Base-by-base conservation (phyloP, 2,888 invertebrate genomes). In the Acleris laterana region DNA sequence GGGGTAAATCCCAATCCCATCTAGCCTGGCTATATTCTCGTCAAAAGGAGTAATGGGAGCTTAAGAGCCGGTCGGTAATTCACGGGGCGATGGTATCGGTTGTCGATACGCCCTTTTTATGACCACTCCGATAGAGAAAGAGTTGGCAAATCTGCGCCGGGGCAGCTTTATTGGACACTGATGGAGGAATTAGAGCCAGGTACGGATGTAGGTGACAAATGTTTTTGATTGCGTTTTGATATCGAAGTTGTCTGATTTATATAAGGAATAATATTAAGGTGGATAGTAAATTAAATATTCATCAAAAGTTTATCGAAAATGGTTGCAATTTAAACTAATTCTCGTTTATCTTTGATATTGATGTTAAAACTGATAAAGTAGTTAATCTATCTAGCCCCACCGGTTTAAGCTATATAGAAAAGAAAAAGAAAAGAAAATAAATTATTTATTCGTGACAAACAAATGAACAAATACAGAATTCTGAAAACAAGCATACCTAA, bases 71-170 rank as follows among this genome's bases (percentile, higher is more conserved):
- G 78, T 74, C 85, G 78, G 87, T 90, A 89, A 88, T 83, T 90
- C 88, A 89, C 90, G 84, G 83, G 84, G 85, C 83, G 89, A 90
- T 90, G 83, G 76, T 90, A 90, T 90, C 88, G 81, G 76, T 82
- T 83, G 87, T 84, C 88, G 87, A 90, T 88, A 87, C 84, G 80
- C 82, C 80, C 79, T 90, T 89, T 90, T 91, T 91, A 90, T 87
- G 87, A 88, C 82, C 85, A 78, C 77, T 82, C 78, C 73, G 58
- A 86, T 84, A 84, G 76, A 83, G 83, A 85, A 87, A 85, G 77
- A 85, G 82, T 83, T 80, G 73, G 77, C 79, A 80, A 82, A 77
- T 80, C 79, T 76, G 77, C 74, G 44, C 70, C 74, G 69, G n/a
- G 46, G 17, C 46, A n/a, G 46, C 46, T 68, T 68, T 70, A 68